Evolutionary conservation across 2,113 vertebrate genomes (phyloP).

Genomic region (Podarcis muralis): DNA sequence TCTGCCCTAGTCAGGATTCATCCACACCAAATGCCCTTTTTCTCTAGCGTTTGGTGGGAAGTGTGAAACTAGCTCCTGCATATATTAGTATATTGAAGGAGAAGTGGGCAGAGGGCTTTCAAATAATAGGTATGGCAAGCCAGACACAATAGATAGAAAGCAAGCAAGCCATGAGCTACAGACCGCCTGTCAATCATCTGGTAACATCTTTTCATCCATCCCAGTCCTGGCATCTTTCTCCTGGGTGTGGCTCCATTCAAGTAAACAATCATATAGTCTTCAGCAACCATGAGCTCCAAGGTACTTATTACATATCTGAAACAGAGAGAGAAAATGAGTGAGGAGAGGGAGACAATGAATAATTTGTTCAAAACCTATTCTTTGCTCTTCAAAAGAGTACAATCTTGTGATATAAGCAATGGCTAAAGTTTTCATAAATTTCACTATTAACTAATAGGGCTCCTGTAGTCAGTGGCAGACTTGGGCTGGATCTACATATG

Average conservation of each 20-base stretch:
- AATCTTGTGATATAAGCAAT: neutral
- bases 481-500: no score
- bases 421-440: neutral
- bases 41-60: neutral
- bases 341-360: conserved; percentile 14
- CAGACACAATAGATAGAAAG: conserved; percentile 3
- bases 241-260: conserved; percentile 96
- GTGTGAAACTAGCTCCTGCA: no score
- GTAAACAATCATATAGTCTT: conserved; percentile 98
- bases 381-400: neutral
- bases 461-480: neutral
- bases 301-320: conserved; percentile 96
- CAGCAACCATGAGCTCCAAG: conserved; percentile 95
- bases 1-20: neutral
- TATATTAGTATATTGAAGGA: neutral
- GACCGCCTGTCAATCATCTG: conserved; percentile 98
- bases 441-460: neutral
- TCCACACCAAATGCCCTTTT: neutral
- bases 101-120: neutral
- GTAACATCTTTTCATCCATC: conserved; percentile 98
- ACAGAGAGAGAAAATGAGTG: conserved; percentile 2
- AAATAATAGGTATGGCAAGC: neutral
- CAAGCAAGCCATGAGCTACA: conserved; percentile 52
- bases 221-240: conserved; percentile 92
- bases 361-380: neutral